These are phyloP conservation scores for Lethocerus indicus DNA, from an alignment of 1,140 invertebrate genomes.

Conservation along the genomic window DNA sequence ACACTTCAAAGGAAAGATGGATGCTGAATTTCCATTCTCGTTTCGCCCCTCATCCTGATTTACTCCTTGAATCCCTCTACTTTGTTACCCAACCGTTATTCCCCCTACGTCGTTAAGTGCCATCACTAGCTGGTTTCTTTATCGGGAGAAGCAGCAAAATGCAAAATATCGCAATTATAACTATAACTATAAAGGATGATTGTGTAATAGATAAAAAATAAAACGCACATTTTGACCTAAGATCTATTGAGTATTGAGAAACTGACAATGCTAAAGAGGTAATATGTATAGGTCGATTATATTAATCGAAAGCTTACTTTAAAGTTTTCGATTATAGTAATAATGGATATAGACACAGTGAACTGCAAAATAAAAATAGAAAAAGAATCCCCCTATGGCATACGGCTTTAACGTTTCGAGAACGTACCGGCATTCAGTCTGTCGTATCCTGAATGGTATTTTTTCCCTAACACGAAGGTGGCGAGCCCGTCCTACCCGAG, in stretches of 20 bases:
- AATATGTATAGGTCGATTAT: no score
- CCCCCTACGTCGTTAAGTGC: not conserved
- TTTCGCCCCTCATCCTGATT: not conserved
- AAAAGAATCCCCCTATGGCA: not conserved
- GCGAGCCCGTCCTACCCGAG: conserved; percentile 12
- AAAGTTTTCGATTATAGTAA: no score
- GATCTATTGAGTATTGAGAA: no score
- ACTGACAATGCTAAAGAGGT: no score
- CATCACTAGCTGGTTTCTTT: no score
- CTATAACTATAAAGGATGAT: no score
- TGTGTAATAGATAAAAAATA: no score
- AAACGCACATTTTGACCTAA: no score
- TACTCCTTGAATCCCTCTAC: not conserved
- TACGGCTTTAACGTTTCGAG: not conserved
- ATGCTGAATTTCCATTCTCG: no score
- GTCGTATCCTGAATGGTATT: not conserved
- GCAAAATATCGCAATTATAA: no score
- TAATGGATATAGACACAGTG: not conserved
- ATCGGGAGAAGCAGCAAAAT: no score
- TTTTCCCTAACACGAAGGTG: not conserved
- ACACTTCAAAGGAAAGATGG: not conserved
- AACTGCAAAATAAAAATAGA: not conserved
- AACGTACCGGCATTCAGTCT: not conserved
- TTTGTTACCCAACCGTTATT: not conserved
- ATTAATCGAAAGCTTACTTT: no score